A percentile compares a stretch with the other conserved stretches of the same genome.
Conservation (phyloP, 2,797 vertebrate genomes). For the Gymnodraco acuticeps region DNA sequence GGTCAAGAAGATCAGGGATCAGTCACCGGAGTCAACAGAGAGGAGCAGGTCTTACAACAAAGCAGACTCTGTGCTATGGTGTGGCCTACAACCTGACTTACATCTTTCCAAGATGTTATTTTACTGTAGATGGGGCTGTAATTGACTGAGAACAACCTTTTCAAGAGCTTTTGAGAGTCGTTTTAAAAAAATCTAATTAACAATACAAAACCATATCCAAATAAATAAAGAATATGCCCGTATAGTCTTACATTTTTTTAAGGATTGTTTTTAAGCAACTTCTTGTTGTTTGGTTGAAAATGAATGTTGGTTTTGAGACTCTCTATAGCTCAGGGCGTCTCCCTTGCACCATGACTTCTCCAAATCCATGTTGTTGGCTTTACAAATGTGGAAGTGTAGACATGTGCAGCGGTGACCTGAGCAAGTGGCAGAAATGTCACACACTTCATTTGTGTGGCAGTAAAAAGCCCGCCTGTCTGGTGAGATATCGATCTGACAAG, state of each 20-base stretch:
- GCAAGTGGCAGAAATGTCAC: constrained; percentile 77
- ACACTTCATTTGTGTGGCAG: constrained; percentile 72
- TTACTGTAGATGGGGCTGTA: too few relatives aligned
- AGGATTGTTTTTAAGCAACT: background rate
- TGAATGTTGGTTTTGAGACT: background rate
- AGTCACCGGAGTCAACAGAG: too few relatives aligned
- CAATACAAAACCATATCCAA: background rate
- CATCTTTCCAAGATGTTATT: too few relatives aligned
- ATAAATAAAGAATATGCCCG: background rate
- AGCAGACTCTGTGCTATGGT: too few relatives aligned
- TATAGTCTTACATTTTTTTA: background rate
- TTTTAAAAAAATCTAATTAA: too few relatives aligned
- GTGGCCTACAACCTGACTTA: too few relatives aligned
- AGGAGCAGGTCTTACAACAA: too few relatives aligned
- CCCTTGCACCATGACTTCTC: constrained; percentile 24
- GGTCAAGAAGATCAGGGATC: too few relatives aligned
- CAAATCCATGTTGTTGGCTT: constrained; percentile 39
- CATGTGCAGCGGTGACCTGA: constrained; percentile 55
- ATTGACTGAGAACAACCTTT: too few relatives aligned
- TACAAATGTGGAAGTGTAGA: constrained; percentile 35
- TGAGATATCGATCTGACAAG: constrained; percentile 84
- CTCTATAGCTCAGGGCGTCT: constrained; percentile 15
- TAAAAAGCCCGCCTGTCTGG: constrained; percentile 65
- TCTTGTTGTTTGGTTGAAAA: background rate
- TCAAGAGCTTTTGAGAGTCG: too few relatives aligned